Evolutionary conservation across 2,888 invertebrate species (phyloP).

Genomic region (Strigamia maritima): DNA sequence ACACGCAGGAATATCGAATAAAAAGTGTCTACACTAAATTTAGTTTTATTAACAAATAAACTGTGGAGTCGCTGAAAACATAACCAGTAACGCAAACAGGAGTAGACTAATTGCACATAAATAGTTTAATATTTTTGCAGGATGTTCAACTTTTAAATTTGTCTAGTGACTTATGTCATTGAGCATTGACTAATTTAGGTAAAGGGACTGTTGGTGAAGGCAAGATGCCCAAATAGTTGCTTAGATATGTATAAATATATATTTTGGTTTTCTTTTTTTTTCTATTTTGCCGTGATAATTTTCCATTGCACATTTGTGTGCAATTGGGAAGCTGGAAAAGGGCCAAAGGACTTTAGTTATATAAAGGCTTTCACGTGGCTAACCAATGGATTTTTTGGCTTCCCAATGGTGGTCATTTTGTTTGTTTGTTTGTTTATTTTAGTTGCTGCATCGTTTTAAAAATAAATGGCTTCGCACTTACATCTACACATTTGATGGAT

Average conservation of each 20-base stretch:
- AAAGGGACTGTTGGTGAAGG: neutral
- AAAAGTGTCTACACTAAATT: too few relatives aligned
- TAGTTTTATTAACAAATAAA: too few relatives aligned
- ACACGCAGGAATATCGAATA: too few relatives aligned
- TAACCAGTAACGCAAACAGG: too few relatives aligned
- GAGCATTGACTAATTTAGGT: neutral
- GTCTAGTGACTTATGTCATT: neutral
- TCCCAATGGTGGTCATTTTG: constrained; percentile 11
- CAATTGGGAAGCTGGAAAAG: neutral
- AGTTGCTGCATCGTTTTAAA: neutral
- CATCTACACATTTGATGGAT: neutral
- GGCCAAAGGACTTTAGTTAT: neutral
- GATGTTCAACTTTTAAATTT: neutral
- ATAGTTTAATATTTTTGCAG: neutral
- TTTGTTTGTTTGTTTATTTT: constrained; percentile 23
- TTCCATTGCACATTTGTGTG: neutral
- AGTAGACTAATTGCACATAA: too few relatives aligned
- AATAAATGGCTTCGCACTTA: neutral
- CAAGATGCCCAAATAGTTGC: neutral
- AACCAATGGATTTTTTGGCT: neutral
- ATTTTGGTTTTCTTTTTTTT: neutral
- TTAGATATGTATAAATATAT: neutral
- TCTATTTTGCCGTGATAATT: neutral
- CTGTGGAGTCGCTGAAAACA: too few relatives aligned
- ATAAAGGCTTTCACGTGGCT: neutral